Conservation (phyloP, 2,888 invertebrate genomes). For the Cordilura impudica region DNA sequence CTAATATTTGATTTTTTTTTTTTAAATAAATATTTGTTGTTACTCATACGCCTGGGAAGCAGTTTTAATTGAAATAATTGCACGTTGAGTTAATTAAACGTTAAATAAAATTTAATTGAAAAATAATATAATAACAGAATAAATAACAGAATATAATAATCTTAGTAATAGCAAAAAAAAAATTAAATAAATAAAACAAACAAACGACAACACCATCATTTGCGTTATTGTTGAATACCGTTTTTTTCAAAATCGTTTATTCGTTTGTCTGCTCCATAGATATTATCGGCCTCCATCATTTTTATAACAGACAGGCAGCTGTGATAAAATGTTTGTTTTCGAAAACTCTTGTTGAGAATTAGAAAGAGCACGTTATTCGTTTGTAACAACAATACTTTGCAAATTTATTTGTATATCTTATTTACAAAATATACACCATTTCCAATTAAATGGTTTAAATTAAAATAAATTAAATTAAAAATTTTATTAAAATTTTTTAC, state of each 20-base stretch:
- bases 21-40: slow-evolving; percentile 60
- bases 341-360: not conserved
- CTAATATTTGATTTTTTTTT: slow-evolving; percentile 17
- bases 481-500: too few relatives aligned
- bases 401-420: slow-evolving; percentile 4
- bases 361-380: slow-evolving; percentile 6
- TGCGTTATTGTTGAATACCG: slow-evolving; percentile 25
- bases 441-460: too few relatives aligned
- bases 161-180: slow-evolving; percentile 32
- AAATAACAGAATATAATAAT: slow-evolving; percentile 48
- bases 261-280: slow-evolving; percentile 11
- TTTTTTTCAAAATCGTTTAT: slow-evolving; percentile 25
- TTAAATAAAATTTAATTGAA: slow-evolving; percentile 77
- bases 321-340: not conserved
- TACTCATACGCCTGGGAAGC: slow-evolving; percentile 76
- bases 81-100: slow-evolving; percentile 78
- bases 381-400: not conserved
- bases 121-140: slow-evolving; percentile 62
- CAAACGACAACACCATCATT: slow-evolving; percentile 37
- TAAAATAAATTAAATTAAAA: too few relatives aligned
- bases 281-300: slow-evolving; percentile 22
- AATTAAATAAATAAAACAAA: slow-evolving; percentile 29
- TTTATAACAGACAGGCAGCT: slow-evolving; percentile 20
- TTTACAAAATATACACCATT: not conserved
- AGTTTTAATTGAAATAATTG: slow-evolving; percentile 78